These are phyloP conservation scores for Sesamia nonagrioides DNA, from an alignment of 1,140 invertebrate genomes.

Conservation along the genomic window DNA sequence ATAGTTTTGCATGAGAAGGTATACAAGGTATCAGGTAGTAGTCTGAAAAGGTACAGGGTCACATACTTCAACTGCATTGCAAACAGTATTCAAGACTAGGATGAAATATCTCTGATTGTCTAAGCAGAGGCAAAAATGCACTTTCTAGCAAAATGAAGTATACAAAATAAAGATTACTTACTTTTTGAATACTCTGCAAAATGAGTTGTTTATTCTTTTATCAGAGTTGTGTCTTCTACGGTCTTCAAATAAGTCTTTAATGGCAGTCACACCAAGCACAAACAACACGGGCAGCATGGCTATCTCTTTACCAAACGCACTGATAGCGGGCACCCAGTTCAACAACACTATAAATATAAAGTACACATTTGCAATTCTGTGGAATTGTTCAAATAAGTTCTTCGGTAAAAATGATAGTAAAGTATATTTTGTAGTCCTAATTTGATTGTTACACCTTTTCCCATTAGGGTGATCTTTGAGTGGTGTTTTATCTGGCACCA, in stretches of 20 bases:
- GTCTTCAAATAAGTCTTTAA: conserved; percentile 99
- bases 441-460: conserved; percentile 93
- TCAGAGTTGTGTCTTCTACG: conserved; percentile 95
- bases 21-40: too few relatives aligned
- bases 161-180: conserved; percentile 87
- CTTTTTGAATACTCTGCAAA: conserved; percentile 96
- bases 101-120: too few relatives aligned
- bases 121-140: too few relatives aligned
- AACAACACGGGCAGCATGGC: conserved; percentile 98
- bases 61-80: too few relatives aligned
- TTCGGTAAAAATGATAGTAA: conserved; percentile 97
- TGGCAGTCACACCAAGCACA: conserved; percentile 98
- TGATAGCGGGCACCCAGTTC: conserved; percentile 97
- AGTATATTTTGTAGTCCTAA: conserved; percentile 98
- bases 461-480: conserved; percentile 95
- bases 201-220: conserved; percentile 97
- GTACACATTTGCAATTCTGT: conserved; percentile 98
- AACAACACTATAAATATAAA: conserved; percentile 98
- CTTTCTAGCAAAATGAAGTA: neutral
- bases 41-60: too few relatives aligned
- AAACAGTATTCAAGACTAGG: too few relatives aligned
- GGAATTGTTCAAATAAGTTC: conserved; percentile 99
- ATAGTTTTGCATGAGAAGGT: too few relatives aligned
- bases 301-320: conserved; percentile 98
- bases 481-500: conserved; percentile 92